Conservation (phyloP, 2,113 vertebrate genomes). For the Lampris megalopsis region DNA sequence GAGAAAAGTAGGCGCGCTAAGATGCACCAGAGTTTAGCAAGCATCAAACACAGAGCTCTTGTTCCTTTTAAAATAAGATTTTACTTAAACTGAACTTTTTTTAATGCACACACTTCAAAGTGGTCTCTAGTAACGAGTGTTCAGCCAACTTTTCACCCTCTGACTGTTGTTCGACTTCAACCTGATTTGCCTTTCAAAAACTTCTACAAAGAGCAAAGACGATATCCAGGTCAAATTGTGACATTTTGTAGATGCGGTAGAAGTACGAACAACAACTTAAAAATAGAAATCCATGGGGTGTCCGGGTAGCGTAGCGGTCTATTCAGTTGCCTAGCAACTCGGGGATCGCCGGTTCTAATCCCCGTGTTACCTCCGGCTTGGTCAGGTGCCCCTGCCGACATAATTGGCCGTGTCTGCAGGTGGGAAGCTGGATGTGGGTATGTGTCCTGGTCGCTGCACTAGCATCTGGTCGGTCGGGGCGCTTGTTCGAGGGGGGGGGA, state of each 20-base stretch:
- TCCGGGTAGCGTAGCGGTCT: too few species aligned
- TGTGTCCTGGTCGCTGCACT: too few species aligned
- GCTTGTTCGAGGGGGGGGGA: too few species aligned
- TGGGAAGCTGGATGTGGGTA: too few species aligned
- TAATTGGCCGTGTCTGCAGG: too few species aligned
- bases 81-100: too few species aligned
- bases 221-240: conserved; percentile 67
- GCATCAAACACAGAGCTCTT: background rate
- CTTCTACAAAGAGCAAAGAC: conserved; percentile 32
- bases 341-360: too few species aligned
- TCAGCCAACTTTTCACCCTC: background rate
- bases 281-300: conserved; percentile 46
- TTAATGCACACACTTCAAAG: background rate
- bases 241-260: conserved; percentile 55
- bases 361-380: too few species aligned
- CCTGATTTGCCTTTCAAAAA: conserved; percentile 39
- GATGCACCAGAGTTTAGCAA: background rate
- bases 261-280: conserved; percentile 37
- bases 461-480: too few species aligned
- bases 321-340: too few species aligned
- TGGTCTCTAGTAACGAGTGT: background rate
- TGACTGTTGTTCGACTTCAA: conserved; percentile 33
- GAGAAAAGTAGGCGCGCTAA: background rate
- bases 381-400: too few species aligned
- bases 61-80: too few species aligned